Conservation (phyloP, 2,888 invertebrate genomes). For the Lasioglossum leucozonium region DNA sequence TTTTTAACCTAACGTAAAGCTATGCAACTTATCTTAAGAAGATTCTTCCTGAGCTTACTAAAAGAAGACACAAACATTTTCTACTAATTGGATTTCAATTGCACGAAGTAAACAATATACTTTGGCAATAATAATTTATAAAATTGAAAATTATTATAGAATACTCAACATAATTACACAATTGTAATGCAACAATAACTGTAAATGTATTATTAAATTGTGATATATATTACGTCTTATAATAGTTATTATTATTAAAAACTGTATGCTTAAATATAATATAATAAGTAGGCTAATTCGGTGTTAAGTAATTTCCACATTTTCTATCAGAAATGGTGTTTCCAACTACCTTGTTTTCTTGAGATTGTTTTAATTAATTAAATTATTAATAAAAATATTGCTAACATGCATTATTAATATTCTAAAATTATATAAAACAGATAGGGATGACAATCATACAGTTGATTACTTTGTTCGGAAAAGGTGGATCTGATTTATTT, state of each 20-base stretch:
- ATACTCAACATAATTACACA: not conserved
- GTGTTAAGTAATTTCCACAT: too few relatives aligned
- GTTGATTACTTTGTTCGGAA: not conserved
- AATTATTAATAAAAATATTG: not conserved
- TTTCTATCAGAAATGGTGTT: too few relatives aligned
- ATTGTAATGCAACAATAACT: not conserved
- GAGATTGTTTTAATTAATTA: not conserved
- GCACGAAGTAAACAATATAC: not conserved
- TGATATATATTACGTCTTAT: not conserved
- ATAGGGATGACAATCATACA: not conserved
- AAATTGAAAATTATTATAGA: not conserved
- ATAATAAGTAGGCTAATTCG: too few relatives aligned
- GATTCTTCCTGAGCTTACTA: not conserved
- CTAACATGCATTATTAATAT: not conserved
- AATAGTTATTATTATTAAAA: not conserved
- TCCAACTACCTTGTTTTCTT: not conserved
- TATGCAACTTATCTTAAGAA: not conserved
- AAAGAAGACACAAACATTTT: not conserved
- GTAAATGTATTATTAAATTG: not conserved
- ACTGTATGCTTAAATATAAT: not conserved
- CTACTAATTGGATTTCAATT: not conserved
- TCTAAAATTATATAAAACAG: not conserved
- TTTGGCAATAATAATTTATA: not conserved
- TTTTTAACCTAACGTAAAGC: not conserved
- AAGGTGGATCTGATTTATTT: not conserved